Conservation (phyloP, 1,140 invertebrate genomes). For the Drosophila triauraria region DNA sequence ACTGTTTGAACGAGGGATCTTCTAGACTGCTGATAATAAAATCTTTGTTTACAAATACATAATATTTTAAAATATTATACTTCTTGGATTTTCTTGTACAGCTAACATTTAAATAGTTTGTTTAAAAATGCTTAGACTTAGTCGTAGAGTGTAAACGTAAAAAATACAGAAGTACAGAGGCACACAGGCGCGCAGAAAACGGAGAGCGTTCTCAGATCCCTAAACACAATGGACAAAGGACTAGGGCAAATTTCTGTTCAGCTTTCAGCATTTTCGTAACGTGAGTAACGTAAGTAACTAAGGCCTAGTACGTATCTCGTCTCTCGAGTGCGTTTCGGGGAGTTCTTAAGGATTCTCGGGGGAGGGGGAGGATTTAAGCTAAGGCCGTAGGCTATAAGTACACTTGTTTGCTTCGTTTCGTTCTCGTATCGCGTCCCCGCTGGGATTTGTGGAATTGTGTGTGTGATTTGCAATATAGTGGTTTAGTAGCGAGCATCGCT, state of each 20-base stretch:
- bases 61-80: slow-evolving; percentile 75
- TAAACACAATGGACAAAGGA: slow-evolving; percentile 20
- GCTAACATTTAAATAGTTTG: slow-evolving; percentile 70
- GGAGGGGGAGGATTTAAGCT: slow-evolving; percentile 24
- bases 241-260: slow-evolving; percentile 53
- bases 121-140: slow-evolving; percentile 65
- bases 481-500: slow-evolving; percentile 65
- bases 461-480: slow-evolving; percentile 34
- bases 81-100: slow-evolving; percentile 20
- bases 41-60: slow-evolving; percentile 76
- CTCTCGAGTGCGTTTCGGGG: slow-evolving; percentile 6
- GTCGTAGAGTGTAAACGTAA: slow-evolving; percentile 59
- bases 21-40: slow-evolving; percentile 55
- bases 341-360: slow-evolving; percentile 1
- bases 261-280: slow-evolving; percentile 35
- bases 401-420: slow-evolving; percentile 70
- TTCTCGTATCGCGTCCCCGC: slow-evolving; percentile 35
- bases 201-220: slow-evolving; percentile 14
- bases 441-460: slow-evolving; percentile 33
- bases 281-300: slow-evolving; percentile 64
- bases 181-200: slow-evolving; percentile 23
- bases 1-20: slow-evolving; percentile 8
- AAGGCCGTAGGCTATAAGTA: slow-evolving; percentile 60
- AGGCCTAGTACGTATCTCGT: slow-evolving; percentile 62
- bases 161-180: slow-evolving; percentile 52